Percentiles rank a stretch among this genome's conserved stretches.
Evolutionary conservation across 2,888 invertebrate genomes (phyloP).

Genomic region (Dryococelus australis): DNA sequence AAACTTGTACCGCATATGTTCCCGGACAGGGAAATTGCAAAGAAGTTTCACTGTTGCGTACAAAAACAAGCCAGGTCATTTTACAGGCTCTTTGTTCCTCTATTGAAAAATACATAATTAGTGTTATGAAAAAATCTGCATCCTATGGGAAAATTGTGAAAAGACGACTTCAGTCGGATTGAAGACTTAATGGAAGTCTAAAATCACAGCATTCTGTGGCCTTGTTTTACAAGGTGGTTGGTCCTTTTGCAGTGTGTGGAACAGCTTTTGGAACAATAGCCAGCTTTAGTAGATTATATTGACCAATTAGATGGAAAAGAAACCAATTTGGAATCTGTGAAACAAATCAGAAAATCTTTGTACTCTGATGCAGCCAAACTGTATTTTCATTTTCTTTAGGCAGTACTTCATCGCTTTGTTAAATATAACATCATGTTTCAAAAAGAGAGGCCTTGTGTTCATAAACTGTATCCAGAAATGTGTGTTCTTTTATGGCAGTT

Average conservation of each 20-base stretch:
- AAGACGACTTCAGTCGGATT: background rate
- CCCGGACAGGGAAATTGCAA: background rate
- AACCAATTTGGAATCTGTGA: background rate
- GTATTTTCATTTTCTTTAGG: background rate
- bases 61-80: constrained; percentile 21
- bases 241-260: constrained; percentile 2
- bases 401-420: no score
- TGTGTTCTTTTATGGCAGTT: background rate
- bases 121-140: background rate
- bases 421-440: no score
- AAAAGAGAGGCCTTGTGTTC: background rate
- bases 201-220: background rate
- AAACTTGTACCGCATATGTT: no score
- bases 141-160: constrained; percentile 3
- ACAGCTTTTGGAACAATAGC: background rate
- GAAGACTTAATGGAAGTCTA: background rate
- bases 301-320: background rate
- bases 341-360: background rate
- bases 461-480: constrained; percentile 11
- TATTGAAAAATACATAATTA: background rate
- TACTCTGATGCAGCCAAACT: background rate
- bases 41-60: background rate
- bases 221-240: background rate
- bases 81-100: background rate
- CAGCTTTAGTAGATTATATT: background rate